phyloP scores from a whole-genome alignment of 2,797 vertebrate genomes.

The Sebastes variabilis region DNA sequence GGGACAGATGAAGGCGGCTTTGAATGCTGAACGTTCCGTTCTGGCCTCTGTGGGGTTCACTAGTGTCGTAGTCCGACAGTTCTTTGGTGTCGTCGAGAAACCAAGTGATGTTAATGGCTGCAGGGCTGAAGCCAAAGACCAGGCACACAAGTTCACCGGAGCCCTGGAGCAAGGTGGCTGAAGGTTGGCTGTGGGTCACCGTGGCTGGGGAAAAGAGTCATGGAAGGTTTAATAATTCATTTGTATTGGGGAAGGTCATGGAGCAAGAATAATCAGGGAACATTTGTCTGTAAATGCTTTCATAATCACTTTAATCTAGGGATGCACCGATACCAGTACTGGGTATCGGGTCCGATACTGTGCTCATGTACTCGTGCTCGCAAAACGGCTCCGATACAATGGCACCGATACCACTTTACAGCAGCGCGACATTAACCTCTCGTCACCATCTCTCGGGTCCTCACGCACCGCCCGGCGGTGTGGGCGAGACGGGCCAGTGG shows the following conservation, averaged over 20 bases:
- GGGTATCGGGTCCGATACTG: too few species aligned
- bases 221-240: background rate
- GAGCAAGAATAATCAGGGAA: background rate
- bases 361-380: too few species aligned
- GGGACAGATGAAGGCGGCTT: constrained; percentile 64
- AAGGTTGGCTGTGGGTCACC: constrained; percentile 44
- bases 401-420: too few species aligned
- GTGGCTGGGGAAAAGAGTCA: constrained; percentile 44
- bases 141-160: constrained; percentile 73
- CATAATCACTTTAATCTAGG: background rate
- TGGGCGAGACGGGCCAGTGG: too few species aligned
- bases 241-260: background rate
- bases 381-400: too few species aligned
- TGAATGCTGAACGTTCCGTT: constrained; percentile 73
- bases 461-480: too few species aligned
- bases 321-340: too few species aligned
- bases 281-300: background rate
- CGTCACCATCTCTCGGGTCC: too few species aligned
- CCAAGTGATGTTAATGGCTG: constrained; percentile 77
- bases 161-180: constrained; percentile 63
- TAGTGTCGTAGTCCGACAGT: constrained; percentile 34
- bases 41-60: constrained; percentile 43
- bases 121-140: constrained; percentile 75
- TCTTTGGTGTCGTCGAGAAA: constrained; percentile 29
- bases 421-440: too few species aligned